Conservation (phyloP, 2,113 vertebrate species). For the Megaptera novaeangliae region DNA sequence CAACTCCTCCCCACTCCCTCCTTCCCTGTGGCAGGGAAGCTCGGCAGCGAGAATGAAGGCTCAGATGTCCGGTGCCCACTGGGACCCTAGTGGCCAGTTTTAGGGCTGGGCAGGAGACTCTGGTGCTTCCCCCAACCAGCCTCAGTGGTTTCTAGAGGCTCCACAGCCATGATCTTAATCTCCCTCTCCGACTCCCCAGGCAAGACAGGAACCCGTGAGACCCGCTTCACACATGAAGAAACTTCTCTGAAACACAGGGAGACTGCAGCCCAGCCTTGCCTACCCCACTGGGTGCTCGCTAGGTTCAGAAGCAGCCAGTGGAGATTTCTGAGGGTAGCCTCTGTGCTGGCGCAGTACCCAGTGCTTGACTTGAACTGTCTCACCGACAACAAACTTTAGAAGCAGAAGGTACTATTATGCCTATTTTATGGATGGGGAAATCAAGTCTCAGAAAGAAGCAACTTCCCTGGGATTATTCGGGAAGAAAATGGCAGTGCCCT, state of each 20-base stretch:
- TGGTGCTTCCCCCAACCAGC: background rate
- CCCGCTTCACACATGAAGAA: background rate
- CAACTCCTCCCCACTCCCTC: fast-evolving
- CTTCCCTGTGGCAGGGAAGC: background rate
- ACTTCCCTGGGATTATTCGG: background rate
- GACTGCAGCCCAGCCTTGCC: background rate
- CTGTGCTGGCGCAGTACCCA: background rate
- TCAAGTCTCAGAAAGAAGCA: background rate
- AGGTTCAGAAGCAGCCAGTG: background rate
- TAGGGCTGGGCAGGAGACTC: background rate
- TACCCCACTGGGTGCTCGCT: background rate
- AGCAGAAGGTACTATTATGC: background rate
- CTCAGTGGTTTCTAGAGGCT: background rate
- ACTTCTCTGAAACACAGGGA: background rate
- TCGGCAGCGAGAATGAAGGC: background rate
- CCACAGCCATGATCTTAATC: background rate
- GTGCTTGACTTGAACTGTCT: background rate
- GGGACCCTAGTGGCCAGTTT: background rate
- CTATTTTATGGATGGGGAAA: constrained; percentile 1
- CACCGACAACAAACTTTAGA: background rate
- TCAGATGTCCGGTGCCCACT: background rate
- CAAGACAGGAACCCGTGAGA: background rate
- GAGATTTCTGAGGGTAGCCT: background rate
- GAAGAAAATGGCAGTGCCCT: background rate
- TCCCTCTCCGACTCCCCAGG: background rate